Base-by-base conservation (phyloP, 2,888 invertebrate genomes). In the Agriotes lineatus region DNA sequence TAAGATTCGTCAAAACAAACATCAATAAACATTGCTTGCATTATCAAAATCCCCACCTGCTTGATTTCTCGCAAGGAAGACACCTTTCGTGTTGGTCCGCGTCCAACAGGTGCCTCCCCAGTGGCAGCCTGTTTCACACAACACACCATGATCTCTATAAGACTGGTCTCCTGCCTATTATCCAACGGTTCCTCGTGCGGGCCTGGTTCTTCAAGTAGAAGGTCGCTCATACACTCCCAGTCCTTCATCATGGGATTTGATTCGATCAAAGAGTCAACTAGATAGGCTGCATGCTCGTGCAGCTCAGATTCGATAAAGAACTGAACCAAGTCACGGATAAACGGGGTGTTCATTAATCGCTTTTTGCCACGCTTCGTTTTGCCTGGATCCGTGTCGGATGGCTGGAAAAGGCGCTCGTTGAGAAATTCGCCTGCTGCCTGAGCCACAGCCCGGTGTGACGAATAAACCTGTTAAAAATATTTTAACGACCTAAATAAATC, bases 201-300 rank as follows among this genome's bases (percentile, higher is more conserved):
- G 0, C 96, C 97, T 0, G 97, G 93, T 82, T 98, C 98, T 85
- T 98, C 97, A 35, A 99, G 86, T 77, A 99, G 86, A 77, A 99
- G 86, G 86, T 99, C 99, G 0, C 97, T 97, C 99, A 99, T 99
- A 83, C 98, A 98, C 84, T 97, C 97, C 98, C 99, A 99, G 85
- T 99, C 99, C 85, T 97, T 98, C 90, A 99, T 96, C 97, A 99
- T 99, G 61, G 94, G 91, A 86, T 99, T 98, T 63, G 96, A 96
- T 80, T 99, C 99, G 79, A 99, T 98, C 67, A 99, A 88, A 1
- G 98, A 97, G 86, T 99, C 99, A 9, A 99, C 99, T 69, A 99
- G 87, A 86, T 99, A 99, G 0, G 99, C 98, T 50, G 97, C 99
- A 84, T 99, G 99, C 83, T 96, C 96, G 82, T 96, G 96, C 67